These are phyloP conservation scores for Cerceris rybyensis DNA, from an alignment of 2,888 invertebrate genomes.

Conservation along the genomic window DNA sequence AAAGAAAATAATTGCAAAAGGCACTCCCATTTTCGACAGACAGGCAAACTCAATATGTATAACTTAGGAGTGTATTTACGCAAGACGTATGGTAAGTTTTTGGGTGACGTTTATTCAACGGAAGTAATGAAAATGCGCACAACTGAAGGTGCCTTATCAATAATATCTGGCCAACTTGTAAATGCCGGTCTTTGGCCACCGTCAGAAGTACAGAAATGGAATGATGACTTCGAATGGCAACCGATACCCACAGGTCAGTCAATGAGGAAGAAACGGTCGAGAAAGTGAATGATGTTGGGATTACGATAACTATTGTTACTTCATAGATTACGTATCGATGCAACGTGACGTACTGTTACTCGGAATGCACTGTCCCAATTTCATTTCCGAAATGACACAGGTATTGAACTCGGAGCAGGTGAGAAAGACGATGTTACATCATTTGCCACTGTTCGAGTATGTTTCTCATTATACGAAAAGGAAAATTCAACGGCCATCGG, in stretches of 20 bases:
- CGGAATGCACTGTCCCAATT: conserved; percentile 60
- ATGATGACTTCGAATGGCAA: conserved; percentile 85
- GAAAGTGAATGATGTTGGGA: background rate
- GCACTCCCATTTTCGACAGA: conserved; percentile 74
- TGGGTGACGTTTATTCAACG: conserved; percentile 82
- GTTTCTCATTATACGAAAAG: conserved; percentile 45
- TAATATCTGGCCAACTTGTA: conserved; percentile 88
- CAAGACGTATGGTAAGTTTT: conserved; percentile 81
- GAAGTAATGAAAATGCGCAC: conserved; percentile 82
- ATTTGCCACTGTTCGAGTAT: conserved; percentile 52
- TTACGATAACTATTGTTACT: conserved; percentile 1
- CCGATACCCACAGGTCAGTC: conserved; percentile 82
- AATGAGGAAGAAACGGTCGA: background rate
- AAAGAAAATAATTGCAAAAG: background rate
- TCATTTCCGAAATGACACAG: conserved; percentile 31
- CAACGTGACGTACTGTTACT: conserved; percentile 54
- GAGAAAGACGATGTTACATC: conserved; percentile 8
- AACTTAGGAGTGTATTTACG: conserved; percentile 83
- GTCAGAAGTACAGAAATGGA: conserved; percentile 83
- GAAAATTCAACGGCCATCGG: conserved; percentile 43
- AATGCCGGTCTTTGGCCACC: conserved; percentile 88
- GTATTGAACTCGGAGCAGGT: conserved; percentile 19
- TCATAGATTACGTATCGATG: conserved; percentile 50
- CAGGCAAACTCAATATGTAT: conserved; percentile 83
- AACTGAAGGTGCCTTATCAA: conserved; percentile 88